Base-by-base conservation (phyloP, 2,888 invertebrate species). In the Spodoptera exigua region DNA sequence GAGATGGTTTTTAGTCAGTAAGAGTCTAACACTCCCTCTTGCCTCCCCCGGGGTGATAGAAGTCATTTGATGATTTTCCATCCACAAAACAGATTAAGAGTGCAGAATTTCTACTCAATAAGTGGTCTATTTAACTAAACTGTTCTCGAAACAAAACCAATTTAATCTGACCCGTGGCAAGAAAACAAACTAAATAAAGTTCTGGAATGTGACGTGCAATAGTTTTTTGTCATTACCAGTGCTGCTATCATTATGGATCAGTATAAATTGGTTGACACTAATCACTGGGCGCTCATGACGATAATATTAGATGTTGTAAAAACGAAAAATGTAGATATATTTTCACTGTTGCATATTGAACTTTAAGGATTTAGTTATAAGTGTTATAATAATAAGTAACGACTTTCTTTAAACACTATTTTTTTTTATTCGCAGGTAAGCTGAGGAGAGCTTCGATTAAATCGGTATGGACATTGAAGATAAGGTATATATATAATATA, bases 221-320 rank as follows among this genome's bases (percentile, higher is more conserved):
- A 41, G 40, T 27, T 34, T 34, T 67, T 45, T 45, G 4, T 21
- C 37, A 52, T 48, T 39, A 44, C 39, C 7, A 32, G 21, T 36
- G 45, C 14, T 44, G 39, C 65, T 12, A 4, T n/a, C 36, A 14
- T 18, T 7, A 64, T 40, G 11, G 32, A 11, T 48, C 70, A 65
- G 46, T 21, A 35, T 11, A 11, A 13, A 35, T 34, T 41, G 36
- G 65, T 34, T 5, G 1, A 0, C 12, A 40, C 1, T 65, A 66
- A 70, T 66, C 18, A 61, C 51, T 49, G 34, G 41, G 5, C 35
- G 14, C 39, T 59, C 49, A 37, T 46, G 72, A 60, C 61, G 63
- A 45, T 74, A 74, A 74, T 74, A 57, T 70, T 51, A 57, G 43
- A 32, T 34, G 12, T 12, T 13, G 27, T 51, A 27, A 48, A 18